Base-by-base conservation (phyloP, 2,888 invertebrate species). In the Cartodere bifasciata region DNA sequence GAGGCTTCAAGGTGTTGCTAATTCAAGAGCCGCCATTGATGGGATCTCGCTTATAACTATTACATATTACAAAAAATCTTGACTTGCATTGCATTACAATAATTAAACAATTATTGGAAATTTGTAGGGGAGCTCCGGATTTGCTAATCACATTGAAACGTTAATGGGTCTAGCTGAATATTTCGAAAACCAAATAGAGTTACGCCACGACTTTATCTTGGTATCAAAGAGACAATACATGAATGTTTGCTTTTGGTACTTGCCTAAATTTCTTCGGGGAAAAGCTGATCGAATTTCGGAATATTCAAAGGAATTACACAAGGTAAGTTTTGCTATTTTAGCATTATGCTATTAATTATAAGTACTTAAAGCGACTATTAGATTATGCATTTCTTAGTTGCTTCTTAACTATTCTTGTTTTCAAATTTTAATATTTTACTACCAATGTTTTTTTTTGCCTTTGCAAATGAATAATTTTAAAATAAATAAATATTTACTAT, bases 171-270 rank as follows among this genome's bases (percentile, higher is more conserved):
- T 62, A 21, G 60, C 64, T 2, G 54, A 58, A 41, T 63, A 63
- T 39, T 59, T 65, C 28, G 61, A 60, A 32, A 45, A 58, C 25
- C 56, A 61, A 43, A 49, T 67, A 4, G 47, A 47, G 14, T 45
- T 48, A 20, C 47, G 63, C 33, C 42, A 49, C 2, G 55, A 55
- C 17, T 67, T 68, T 44, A 46, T 56, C 40, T 43, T 67, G 34
- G 62, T 68, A 16, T 52, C 62, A 16, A 53, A 60, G 26, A 68
- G 75, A 16, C 70, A 75, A 46, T 75, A 67, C 44, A 67, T 74
- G 43, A 77, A 77, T 47, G 70, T 78, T n/a, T 76, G 75, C 47
- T 78, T 78, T 52, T 79, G 77, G 77, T 76, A 73, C 52, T 51
- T 77, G 17, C 76, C 77, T 2, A 58, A 62, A 13, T 65, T 62